A percentile compares a stretch with the other conserved stretches of the same genome.
Evolutionary conservation across 2,113 vertebrate species (phyloP).

Genomic region (Calypte anna): DNA sequence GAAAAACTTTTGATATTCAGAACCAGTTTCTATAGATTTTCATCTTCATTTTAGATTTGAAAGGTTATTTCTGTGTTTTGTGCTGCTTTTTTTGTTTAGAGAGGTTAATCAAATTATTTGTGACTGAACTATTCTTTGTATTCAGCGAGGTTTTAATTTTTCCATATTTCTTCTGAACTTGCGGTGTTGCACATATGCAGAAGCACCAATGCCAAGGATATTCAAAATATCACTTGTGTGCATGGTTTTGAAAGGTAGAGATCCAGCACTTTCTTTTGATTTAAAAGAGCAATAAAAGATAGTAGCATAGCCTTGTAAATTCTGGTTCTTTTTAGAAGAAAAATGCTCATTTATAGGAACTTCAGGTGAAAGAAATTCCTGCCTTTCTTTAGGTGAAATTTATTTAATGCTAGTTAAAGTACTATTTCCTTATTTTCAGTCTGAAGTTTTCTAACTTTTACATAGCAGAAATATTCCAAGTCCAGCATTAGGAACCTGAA

Average conservation of each 20-base stretch:
- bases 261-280: background rate
- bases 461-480: background rate
- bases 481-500: background rate
- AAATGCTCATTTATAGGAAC: background rate
- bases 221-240: background rate
- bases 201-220: background rate
- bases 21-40: background rate
- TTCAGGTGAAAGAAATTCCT: background rate
- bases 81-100: background rate
- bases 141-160: conserved; percentile 16
- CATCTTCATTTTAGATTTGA: background rate
- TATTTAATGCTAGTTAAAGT: background rate
- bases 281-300: background rate
- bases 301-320: background rate
- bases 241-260: background rate
- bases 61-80: background rate
- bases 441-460: background rate
- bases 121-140: background rate
- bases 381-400: background rate
- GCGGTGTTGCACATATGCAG: background rate
- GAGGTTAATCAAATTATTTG: conserved; percentile 20
- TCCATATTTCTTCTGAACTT: background rate
- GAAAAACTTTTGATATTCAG: background rate
- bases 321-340: background rate
- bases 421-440: background rate